These are phyloP conservation scores for Laspeyria flexula DNA, from an alignment of 2,888 invertebrate species.

Conservation along the genomic window DNA sequence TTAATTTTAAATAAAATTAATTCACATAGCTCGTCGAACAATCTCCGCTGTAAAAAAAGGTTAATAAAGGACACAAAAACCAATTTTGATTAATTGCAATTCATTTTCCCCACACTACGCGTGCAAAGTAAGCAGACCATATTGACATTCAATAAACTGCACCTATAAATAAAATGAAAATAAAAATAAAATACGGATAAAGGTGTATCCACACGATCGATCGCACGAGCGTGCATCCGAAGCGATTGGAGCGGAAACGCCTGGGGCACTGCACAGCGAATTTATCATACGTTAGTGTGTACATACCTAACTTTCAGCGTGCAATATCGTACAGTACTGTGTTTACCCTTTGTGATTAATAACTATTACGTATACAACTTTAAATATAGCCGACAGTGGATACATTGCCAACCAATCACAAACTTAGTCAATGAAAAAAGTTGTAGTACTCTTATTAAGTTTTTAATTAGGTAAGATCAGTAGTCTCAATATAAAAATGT, in stretches of 20 bases:
- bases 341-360: conserved; percentile 39
- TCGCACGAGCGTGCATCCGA: conserved; percentile 70
- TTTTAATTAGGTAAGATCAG: too few species aligned
- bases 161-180: conserved; percentile 54
- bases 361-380: conserved; percentile 28
- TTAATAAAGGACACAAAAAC: neutral
- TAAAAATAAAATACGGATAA: conserved; percentile 67
- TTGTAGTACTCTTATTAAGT: neutral
- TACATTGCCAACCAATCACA: conserved; percentile 16
- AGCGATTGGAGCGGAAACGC: conserved; percentile 77
- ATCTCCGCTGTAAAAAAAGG: too few species aligned
- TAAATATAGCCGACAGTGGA: conserved; percentile 12
- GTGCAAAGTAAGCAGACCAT: conserved; percentile 24
- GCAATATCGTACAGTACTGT: conserved; percentile 44
- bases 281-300: conserved; percentile 72
- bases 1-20: too few species aligned
- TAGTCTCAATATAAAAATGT: too few species aligned
- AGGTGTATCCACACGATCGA: conserved; percentile 78
- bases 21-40: too few species aligned
- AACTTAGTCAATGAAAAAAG: neutral
- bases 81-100: conserved; percentile 16
- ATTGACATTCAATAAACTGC: conserved; percentile 44
- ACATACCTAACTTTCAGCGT: conserved; percentile 57
- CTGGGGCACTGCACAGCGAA: conserved; percentile 73
- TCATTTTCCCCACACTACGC: conserved; percentile 17